Percentiles rank a stretch among this genome's conserved stretches.
phyloP scores from a whole-genome alignment of 2,797 vertebrate genomes.

The Bothrops alternatus region DNA sequence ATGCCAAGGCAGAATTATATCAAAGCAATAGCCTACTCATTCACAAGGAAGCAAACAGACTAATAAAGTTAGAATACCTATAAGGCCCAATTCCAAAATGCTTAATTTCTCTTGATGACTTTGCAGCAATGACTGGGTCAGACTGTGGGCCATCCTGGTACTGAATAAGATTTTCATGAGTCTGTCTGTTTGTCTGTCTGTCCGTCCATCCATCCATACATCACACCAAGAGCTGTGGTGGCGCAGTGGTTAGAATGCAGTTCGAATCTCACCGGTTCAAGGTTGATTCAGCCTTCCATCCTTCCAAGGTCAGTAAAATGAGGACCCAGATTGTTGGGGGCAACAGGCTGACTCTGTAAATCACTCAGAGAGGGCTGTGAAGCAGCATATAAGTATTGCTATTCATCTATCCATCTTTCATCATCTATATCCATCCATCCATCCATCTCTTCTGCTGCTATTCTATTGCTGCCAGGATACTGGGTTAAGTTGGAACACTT shows the following conservation, averaged over 20 bases:
- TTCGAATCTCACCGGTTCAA: too few species aligned
- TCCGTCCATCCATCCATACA: rapidly evolving
- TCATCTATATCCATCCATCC: too few species aligned
- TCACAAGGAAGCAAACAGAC: not conserved
- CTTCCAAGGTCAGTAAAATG: too few species aligned
- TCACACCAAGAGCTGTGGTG: too few species aligned
- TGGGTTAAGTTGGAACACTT: not conserved
- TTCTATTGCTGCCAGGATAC: not conserved
- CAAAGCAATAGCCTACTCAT: not conserved
- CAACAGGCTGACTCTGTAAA: too few species aligned
- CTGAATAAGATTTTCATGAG: not conserved
- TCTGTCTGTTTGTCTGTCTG: too few species aligned
- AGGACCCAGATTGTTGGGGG: too few species aligned
- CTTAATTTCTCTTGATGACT: not conserved
- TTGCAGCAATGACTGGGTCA: not conserved
- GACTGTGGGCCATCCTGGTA: not conserved
- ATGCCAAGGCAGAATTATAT: not conserved
- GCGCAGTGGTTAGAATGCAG: too few species aligned
- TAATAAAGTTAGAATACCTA: not conserved
- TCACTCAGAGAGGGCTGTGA: too few species aligned
- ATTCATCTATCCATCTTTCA: too few species aligned
- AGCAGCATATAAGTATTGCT: too few species aligned
- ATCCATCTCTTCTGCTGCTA: not conserved
- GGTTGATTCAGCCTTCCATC: too few species aligned
- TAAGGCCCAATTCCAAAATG: not conserved